Base-by-base conservation (phyloP, 2,888 invertebrate species). In the Sinohyriopsis cumingii region DNA sequence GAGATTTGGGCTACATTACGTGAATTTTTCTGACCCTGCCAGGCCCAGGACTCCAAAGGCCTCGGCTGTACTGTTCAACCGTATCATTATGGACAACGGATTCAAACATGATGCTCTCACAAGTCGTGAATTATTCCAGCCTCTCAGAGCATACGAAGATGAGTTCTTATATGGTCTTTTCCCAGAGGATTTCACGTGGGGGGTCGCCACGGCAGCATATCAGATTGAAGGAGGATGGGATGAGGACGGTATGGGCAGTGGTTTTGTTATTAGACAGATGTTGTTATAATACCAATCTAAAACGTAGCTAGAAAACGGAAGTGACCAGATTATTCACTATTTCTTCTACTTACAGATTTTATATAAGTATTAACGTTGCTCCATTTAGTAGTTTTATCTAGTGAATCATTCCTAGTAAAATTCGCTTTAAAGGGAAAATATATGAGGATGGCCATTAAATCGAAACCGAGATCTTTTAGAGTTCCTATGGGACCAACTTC, bases 1-100 rank as follows among this genome's bases (percentile, higher is more conserved):
- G 59, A 77, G 84, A 54, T 95, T 94, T 90, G 95, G 95, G 73
- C 91, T 95, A 67, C 94, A 93, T 86, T 92, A 93, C 85, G 94
- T 95, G 59, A 93, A 95, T 90, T 94, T 94, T 87, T 90, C 91
- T 63, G 93, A 93, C 84, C 93, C 94, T 9, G 91, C 93, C 76
- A 92, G 93, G 83, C 92, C 93, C 59, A 91, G 95, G 76, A 93
- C 93, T 67, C 92, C 94, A 56, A 94, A 94, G 90, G 88, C 92
- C 64, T 94, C 95, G 1, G 89, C 89, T 3, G 64, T 67, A 24
- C 86, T 76, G 71, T 87, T 81, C 70, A 67, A 78, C 0, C 67
- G 84, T 53, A 67, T 86, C 12, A 78, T 87, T 22, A 63, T 68
- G 59, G 73, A 80, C n/a, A 81, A 83, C 60, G 86, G 84, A 12